Conservation (phyloP, 2,888 invertebrate species). For the Pseudococcus jackbeardsleyi region DNA sequence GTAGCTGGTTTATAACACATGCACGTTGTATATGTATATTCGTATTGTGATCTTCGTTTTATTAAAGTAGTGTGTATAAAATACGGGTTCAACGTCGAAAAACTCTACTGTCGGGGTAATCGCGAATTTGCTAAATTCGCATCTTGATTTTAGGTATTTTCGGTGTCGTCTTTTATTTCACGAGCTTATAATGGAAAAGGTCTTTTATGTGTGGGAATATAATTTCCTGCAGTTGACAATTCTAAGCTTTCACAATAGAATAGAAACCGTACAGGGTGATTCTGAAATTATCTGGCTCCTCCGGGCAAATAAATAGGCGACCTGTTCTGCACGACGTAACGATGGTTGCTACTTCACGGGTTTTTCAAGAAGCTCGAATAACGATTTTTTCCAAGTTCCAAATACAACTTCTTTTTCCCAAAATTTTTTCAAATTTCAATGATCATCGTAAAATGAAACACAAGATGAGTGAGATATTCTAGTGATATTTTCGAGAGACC, state of each 20-base stretch:
- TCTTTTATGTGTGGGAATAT: not conserved
- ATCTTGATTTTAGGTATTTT: not conserved
- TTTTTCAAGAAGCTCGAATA: no score
- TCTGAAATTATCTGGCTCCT: not conserved
- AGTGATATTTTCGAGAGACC: no score
- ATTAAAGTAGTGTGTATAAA: not conserved
- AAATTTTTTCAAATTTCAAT: no score
- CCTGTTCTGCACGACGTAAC: not conserved
- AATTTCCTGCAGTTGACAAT: slow-evolving; percentile 3
- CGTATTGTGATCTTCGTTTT: not conserved
- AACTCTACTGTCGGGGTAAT: not conserved
- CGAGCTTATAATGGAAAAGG: not conserved
- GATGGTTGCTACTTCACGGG: not conserved
- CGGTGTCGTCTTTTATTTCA: not conserved
- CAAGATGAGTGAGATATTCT: no score
- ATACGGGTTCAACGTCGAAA: not conserved
- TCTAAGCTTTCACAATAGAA: not conserved
- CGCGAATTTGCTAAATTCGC: not conserved
- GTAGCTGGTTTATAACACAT: slow-evolving; percentile 39
- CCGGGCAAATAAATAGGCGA: not conserved
- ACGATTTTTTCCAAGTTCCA: no score
- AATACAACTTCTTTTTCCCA: no score
- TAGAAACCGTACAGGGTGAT: not conserved
- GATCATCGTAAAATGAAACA: no score
- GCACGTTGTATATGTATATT: not conserved